Evolutionary conservation across 2,797 vertebrate genomes (phyloP).

Genomic region (Hydrophis major): DNA sequence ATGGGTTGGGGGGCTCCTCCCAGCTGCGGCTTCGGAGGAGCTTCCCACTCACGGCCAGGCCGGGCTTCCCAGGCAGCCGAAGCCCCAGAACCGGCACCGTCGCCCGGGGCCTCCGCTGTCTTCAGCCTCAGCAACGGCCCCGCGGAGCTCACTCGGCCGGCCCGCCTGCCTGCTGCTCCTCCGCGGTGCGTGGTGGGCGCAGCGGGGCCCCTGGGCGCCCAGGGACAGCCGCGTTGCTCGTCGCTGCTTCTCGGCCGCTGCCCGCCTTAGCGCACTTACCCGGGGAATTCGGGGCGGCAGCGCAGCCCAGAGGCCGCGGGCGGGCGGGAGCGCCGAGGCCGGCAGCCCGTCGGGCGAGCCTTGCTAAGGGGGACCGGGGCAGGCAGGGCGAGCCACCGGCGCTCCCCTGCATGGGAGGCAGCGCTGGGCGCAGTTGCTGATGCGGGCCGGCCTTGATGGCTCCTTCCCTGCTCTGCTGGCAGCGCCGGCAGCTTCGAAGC

Average conservation of each 20-base stretch:
- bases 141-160: not conserved
- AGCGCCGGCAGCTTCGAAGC: not conserved
- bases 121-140: not conserved
- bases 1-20: not conserved
- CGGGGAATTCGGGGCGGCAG: not conserved
- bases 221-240: accelerated
- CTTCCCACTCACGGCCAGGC: not conserved
- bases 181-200: not conserved
- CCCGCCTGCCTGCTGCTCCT: not conserved
- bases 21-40: not conserved
- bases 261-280: not conserved
- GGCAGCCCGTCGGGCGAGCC: not conserved
- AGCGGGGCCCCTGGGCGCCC: not conserved
- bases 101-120: not conserved
- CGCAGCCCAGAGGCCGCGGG: too few species aligned
- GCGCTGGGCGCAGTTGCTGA: not conserved
- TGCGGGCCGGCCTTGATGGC: not conserved
- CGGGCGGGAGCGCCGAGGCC: too few species aligned
- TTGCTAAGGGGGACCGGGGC: not conserved
- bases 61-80: not conserved
- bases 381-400: not conserved
- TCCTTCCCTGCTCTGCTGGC: not conserved
- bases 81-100: not conserved
- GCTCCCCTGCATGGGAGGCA: not conserved
- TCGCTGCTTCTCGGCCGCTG: not conserved